Base-by-base conservation (phyloP, 2,797 vertebrate species). In the Notolepis coatsorum region DNA sequence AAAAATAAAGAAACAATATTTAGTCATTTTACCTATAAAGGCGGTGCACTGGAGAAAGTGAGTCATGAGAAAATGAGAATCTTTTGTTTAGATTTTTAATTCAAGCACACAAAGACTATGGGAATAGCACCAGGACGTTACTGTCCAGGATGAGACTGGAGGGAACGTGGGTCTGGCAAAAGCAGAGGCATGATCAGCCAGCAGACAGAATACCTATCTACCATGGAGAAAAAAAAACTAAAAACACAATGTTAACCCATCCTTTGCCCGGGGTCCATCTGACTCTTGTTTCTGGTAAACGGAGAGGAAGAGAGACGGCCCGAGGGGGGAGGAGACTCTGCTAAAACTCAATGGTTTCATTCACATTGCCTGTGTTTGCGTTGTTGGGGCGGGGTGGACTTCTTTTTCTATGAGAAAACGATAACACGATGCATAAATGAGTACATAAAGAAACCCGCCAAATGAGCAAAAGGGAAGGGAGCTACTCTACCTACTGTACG, bases 311-410 rank as follows among this genome's bases (percentile, higher is more conserved):
- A 75, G 75, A 79, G 75, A 10, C 69, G 62, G 91, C 90, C 93
- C 91, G 91, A 92, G 92, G 91, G 88, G 74, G 78, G 79, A 48
- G 57, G 38, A 83, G 70, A 51, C 61, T 69, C 76, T 61, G 65
- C 80, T 90, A 91, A 68, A 88, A 92, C 86, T 91, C 88, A 92
- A 88, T 93, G 90, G 94, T 95, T 95, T 94, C 89, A 94, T 95
- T 95, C 93, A 91, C 90, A 94, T 95, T 94, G 93, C 94, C 92
- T 94, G 95, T 96, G 94, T 96, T 95, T 95, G 94, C 94, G 95
- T 95, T 93, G 92, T 93, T 93, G 93, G 93, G 92, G 96, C 89
- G 86, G 93, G 93, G 92, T 96, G 88, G 86, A 92, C 91, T 84
- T 89, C 85, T 85, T 94, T 93, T 95, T 86, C 55, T 73, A 73